These are phyloP conservation scores for Aradophagus sp. DNA, from an alignment of 1,140 invertebrate genomes.

Conservation along the genomic window DNA sequence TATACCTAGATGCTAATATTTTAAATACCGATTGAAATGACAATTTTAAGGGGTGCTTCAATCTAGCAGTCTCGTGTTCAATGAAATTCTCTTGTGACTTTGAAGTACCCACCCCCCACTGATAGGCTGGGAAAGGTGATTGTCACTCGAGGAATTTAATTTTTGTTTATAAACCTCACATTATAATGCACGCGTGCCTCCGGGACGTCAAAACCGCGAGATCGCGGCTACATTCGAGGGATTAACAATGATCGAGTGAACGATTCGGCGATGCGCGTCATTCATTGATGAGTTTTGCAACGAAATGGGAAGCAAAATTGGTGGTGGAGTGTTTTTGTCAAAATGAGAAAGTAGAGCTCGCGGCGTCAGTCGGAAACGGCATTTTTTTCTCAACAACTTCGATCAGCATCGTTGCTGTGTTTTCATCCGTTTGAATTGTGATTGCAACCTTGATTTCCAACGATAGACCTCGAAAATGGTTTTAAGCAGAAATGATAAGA, in stretches of 20 bases:
- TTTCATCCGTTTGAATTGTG: no score
- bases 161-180: conserved; percentile 34
- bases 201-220: conserved; percentile 9
- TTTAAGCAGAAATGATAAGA: conserved; percentile 72
- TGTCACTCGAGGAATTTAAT: conserved; percentile 43
- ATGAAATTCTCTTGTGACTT: conserved; percentile 23
- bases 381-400: not conserved
- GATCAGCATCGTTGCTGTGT: not conserved
- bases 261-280: no score
- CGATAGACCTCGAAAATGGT: conserved; percentile 67
- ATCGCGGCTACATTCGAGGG: not conserved
- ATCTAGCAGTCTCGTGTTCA: conserved; percentile 4
- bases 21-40: no score
- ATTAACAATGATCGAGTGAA: not conserved
- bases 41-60: no score
- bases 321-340: conserved; percentile 20
- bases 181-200: conserved; percentile 22
- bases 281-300: not conserved
- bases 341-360: conserved; percentile 32
- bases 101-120: conserved; percentile 10
- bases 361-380: conserved; percentile 17
- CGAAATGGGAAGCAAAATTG: not conserved
- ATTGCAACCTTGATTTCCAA: no score
- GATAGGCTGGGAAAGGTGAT: conserved; percentile 11
- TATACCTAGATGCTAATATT: no score